Evolutionary conservation across 1,140 invertebrate genomes (phyloP), one percentile per base, ranked within the genome.

Genomic region (Lepidotrigona ventralis): DNA sequence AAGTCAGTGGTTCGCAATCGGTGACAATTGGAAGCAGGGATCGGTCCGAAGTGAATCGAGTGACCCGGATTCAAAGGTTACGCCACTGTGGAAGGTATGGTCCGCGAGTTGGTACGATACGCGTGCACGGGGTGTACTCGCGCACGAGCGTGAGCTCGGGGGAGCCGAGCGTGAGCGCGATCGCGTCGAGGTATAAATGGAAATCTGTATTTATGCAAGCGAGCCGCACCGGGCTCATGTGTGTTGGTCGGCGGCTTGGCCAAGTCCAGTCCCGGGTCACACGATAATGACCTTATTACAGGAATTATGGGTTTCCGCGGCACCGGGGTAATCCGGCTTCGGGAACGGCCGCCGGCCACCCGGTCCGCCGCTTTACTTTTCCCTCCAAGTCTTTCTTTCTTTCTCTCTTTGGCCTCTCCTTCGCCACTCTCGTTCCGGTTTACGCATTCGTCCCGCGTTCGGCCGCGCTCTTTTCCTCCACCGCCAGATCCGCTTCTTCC

Each of bases 261-360:
- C 39, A 46, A 46, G 69, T 77, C 54, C 68, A 80, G 54, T 71
- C 87, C 26, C 78, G 79, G 88, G 88, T 89, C 88, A 88, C 84
- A 83, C 82, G 86, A 88, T 89, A 89, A 89, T 88, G 86, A 89
- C 85, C 88, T 89, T 89, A 89, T 89, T 88, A 89, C 76, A 80
- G 58, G 84, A 89, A 89, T 88, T 83, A 89, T 81, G 86, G 86
- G 81, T 86, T 79, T 86, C 74, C 77, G 60, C 60, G 71, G 71
- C 74, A 78, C 33, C 54, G 66, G 78, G 66, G 77, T 86, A 77
- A 86, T 86, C 85, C 66, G 29, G 53, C 77, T 71, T 77, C 72
- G 82, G 85, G 77, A 77, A 84, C 70, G 68, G 33, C 75, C 81
- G 19, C 75, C 46, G 56, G 75, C 33, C 53, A 17, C 56, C 66